Percentiles rank a stretch among this genome's conserved stretches.
Conservation (phyloP, 2,113 vertebrate genomes). For the Python bivittatus region DNA sequence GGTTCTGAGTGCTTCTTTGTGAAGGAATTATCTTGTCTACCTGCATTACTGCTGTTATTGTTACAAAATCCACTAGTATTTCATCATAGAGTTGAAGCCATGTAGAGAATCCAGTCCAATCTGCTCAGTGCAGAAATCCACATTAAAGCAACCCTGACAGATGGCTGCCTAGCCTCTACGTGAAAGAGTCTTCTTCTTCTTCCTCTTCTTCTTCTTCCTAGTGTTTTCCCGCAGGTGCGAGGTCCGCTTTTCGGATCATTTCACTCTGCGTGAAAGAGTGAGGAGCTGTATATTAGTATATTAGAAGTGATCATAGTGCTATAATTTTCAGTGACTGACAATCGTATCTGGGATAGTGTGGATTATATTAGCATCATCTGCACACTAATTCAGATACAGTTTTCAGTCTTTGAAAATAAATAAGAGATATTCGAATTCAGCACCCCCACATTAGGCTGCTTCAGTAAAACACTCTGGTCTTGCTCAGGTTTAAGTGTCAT, state of each 20-base stretch:
- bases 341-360: conserved; percentile 9
- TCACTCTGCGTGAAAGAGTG: not conserved
- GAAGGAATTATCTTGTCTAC: not conserved
- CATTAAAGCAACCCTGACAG: not conserved
- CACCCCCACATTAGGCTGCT: not conserved
- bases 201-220: too few species aligned
- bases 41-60: not conserved
- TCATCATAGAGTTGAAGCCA: not conserved
- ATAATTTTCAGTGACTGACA: not conserved
- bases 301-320: not conserved
- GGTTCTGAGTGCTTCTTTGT: not conserved
- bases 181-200: too few species aligned
- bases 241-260: too few species aligned
- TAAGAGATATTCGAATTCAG: conserved; percentile 8
- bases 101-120: not conserved
- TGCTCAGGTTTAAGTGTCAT: not conserved
- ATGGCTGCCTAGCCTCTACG: not conserved
- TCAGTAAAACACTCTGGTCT: not conserved
- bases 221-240: too few species aligned
- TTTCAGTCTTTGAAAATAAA: not conserved
- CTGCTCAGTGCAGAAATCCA: not conserved
- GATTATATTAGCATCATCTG: not conserved
- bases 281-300: conserved; percentile 19
- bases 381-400: too few species aligned
- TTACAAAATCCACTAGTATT: conserved; percentile 1